A percentile compares a stretch with the other conserved stretches of the same genome.
Evolutionary conservation across 2,797 vertebrate species (phyloP).

Genomic region (Columba guinea): DNA sequence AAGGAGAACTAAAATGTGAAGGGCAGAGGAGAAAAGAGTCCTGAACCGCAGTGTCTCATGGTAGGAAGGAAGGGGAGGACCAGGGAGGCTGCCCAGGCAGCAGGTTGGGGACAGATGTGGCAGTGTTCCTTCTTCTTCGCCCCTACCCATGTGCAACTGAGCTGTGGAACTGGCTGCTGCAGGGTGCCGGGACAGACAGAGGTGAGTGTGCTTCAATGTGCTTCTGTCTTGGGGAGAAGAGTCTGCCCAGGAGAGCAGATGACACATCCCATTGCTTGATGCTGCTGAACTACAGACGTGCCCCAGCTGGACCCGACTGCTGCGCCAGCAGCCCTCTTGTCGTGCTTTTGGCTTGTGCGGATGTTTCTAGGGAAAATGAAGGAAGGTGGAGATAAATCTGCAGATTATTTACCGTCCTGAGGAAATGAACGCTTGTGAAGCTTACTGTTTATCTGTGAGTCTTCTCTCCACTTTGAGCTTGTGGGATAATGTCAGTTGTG

Average conservation of each 20-base stretch:
- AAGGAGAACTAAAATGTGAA: not conserved
- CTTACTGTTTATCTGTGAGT: not conserved
- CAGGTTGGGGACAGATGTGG: not conserved
- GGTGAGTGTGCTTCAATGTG: fast-evolving
- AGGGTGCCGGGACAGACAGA: not conserved
- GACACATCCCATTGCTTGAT: not conserved
- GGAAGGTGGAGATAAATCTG: constrained; percentile 11
- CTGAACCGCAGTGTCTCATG: fast-evolving
- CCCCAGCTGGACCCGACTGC: not conserved
- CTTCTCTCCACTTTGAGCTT: constrained; percentile 9
- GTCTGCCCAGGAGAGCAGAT: not conserved
- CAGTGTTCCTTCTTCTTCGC: not conserved
- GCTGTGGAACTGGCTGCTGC: not conserved
- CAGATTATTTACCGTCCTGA: not conserved
- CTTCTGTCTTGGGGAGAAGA: not conserved
- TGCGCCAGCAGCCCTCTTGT: not conserved
- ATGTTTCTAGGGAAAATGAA: not conserved
- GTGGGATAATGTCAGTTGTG: not conserved
- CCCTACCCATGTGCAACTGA: not conserved
- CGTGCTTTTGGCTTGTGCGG: not conserved
- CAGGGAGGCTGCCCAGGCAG: not conserved
- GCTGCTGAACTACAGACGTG: not conserved
- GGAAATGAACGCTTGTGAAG: constrained; percentile 19
- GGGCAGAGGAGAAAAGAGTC: not conserved
- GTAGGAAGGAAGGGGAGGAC: not conserved